Conservation (phyloP, 2,113 vertebrate genomes). For the Apteryx mantelli region DNA sequence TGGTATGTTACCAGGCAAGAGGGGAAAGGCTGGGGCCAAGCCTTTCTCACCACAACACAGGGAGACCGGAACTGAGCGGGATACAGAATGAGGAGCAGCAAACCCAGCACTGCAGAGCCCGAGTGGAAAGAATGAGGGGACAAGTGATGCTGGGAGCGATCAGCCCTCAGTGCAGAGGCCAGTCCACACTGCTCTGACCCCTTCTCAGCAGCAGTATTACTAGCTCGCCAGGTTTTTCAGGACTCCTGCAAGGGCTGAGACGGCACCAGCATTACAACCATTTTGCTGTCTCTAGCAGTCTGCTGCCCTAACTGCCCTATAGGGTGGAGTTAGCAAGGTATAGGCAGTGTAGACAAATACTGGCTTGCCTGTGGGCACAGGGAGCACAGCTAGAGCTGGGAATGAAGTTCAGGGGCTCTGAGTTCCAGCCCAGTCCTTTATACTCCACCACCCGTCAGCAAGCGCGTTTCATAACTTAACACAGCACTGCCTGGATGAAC, state of each 20-base stretch:
- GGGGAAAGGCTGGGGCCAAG: neutral
- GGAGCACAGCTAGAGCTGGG: neutral
- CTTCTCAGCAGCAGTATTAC: neutral
- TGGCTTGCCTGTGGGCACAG: neutral
- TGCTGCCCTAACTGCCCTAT: neutral
- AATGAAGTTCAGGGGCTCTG: neutral
- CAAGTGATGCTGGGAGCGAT: neutral
- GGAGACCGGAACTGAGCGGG: neutral
- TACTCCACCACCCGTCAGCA: neutral
- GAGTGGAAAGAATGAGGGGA: neutral
- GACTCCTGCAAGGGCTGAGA: neutral
- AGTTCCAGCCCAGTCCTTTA: neutral
- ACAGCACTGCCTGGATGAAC: neutral
- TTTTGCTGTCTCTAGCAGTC: neutral
- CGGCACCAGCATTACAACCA: neutral
- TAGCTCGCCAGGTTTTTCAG: neutral
- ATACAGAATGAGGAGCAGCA: neutral
- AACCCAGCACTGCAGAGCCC: neutral
- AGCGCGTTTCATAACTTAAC: fast-evolving
- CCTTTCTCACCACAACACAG: neutral
- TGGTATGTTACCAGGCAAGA: neutral
- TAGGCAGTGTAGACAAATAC: fast-evolving
- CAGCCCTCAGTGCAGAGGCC: neutral
- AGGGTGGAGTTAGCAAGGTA: neutral
- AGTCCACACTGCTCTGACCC: fast-evolving